A percentile compares a stretch with the other conserved stretches of the same genome.
Conservation (phyloP, 2,888 invertebrate species). For the Heliconius hortense region DNA sequence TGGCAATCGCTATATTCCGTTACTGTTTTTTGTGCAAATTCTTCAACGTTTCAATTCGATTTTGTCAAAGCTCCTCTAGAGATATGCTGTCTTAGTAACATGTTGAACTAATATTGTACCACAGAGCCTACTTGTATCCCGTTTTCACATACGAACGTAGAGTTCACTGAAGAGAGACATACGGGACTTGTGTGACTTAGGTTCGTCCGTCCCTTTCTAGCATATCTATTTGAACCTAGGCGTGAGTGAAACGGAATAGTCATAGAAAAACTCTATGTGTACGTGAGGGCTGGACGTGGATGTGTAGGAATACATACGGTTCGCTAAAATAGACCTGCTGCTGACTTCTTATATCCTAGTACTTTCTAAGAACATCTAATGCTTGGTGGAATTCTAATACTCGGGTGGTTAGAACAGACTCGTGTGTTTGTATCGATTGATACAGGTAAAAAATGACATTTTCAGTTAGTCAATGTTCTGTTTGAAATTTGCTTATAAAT, state of each 20-base stretch:
- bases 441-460: background rate
- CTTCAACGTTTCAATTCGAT: slow-evolving; percentile 1
- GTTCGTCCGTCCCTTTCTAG: slow-evolving; percentile 50
- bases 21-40: slow-evolving; percentile 39
- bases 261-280: slow-evolving; percentile 62
- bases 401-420: background rate
- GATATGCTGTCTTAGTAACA: slow-evolving; percentile 49
- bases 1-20: slow-evolving; percentile 35
- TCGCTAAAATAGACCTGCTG: slow-evolving; percentile 63
- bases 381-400: slow-evolving; percentile 69
- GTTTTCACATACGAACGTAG: slow-evolving; percentile 38
- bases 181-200: slow-evolving; percentile 34
- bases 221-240: slow-evolving; percentile 35
- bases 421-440: background rate
- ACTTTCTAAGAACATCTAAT: slow-evolving; percentile 82
- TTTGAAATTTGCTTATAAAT: background rate
- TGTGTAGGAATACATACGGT: slow-evolving; percentile 58
- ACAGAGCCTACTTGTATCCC: slow-evolving; percentile 42
- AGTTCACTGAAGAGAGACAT: slow-evolving; percentile 42
- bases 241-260: slow-evolving; percentile 61
- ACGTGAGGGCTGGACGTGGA: slow-evolving; percentile 58
- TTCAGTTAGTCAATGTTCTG: background rate
- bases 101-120: slow-evolving; percentile 40
- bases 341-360: slow-evolving; percentile 67
- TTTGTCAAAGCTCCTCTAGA: slow-evolving; percentile 33